Evolutionary conservation across 2,113 vertebrate species (phyloP).

Genomic region (Pollachius pollachius): DNA sequence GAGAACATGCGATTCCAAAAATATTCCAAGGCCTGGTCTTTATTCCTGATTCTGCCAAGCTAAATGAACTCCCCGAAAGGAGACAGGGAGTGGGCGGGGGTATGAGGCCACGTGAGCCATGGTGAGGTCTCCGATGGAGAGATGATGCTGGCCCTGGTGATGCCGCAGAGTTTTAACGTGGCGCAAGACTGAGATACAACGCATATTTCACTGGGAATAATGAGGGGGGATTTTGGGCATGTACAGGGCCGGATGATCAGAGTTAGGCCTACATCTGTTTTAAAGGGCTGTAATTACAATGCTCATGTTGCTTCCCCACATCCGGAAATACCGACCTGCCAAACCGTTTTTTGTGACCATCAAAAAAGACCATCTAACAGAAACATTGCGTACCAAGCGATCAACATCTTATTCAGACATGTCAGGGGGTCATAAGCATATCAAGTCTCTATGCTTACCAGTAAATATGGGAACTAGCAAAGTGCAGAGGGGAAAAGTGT

Average conservation of each 20-base stretch:
- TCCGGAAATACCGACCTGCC: slow-evolving; percentile 48
- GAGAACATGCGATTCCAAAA: slow-evolving; percentile 50
- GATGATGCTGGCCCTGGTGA: slow-evolving; percentile 43
- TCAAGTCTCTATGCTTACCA: no score
- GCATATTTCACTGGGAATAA: slow-evolving; percentile 49
- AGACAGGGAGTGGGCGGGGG: slow-evolving; percentile 45
- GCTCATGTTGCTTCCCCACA: slow-evolving; percentile 54
- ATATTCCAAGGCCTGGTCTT: slow-evolving; percentile 37
- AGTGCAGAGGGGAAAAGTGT: no score
- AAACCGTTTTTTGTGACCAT: slow-evolving; percentile 45
- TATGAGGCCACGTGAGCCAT: slow-evolving; percentile 42
- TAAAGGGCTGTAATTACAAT: slow-evolving; percentile 65
- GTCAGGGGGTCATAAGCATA: no score
- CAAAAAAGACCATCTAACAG: no score
- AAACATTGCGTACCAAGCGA: no score
- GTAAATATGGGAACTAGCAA: no score
- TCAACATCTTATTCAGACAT: no score
- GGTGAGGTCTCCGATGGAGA: slow-evolving; percentile 39
- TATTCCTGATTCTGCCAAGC: slow-evolving; percentile 47
- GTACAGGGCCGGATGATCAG: slow-evolving; percentile 29
- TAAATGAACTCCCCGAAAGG: slow-evolving; percentile 47
- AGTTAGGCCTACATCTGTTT: slow-evolving; percentile 38
- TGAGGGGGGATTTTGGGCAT: slow-evolving; percentile 25
- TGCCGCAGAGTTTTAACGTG: slow-evolving; percentile 38
- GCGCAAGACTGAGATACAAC: slow-evolving; percentile 37